Evolutionary conservation across 2,113 vertebrate genomes (phyloP).

Genomic region (Myiagra hebetior): DNA sequence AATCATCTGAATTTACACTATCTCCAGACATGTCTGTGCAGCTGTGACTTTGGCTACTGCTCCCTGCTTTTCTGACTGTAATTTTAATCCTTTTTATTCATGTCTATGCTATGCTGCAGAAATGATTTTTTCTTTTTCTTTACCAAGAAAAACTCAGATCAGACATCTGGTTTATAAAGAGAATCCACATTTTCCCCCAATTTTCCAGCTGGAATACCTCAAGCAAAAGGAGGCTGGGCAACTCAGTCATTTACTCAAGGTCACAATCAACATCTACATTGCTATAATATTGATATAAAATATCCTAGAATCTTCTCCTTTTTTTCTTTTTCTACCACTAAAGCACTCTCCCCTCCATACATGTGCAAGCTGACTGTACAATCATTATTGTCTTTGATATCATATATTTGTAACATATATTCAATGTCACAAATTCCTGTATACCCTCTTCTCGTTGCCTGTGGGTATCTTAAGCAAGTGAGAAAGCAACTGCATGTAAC

Average conservation of each 20-base stretch:
- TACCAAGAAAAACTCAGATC: not conserved
- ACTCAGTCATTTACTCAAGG: not conserved
- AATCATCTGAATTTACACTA: not conserved
- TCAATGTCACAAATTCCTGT: not conserved
- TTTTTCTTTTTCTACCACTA: not conserved
- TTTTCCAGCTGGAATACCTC: slow-evolving; percentile 7
- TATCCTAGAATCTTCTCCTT: not conserved
- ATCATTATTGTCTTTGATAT: not conserved
- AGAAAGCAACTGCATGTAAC: not conserved
- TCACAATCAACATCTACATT: not conserved
- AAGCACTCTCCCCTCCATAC: not conserved
- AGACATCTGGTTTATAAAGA: slow-evolving; percentile 10
- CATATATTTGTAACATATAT: not conserved
- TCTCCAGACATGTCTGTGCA: not conserved
- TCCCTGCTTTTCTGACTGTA: not conserved
- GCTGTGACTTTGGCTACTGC: not conserved
- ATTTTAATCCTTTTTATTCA: not conserved
- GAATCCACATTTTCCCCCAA: not conserved
- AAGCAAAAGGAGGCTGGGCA: slow-evolving; percentile 29
- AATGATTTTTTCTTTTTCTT: not conserved
- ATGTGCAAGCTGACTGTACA: not conserved
- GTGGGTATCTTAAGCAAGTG: not conserved
- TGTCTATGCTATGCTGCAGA: not conserved
- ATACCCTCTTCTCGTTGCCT: not conserved
- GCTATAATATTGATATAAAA: not conserved